Evolutionary conservation across 2,113 vertebrate species (phyloP).

Genomic region (Okapia johnstoni): DNA sequence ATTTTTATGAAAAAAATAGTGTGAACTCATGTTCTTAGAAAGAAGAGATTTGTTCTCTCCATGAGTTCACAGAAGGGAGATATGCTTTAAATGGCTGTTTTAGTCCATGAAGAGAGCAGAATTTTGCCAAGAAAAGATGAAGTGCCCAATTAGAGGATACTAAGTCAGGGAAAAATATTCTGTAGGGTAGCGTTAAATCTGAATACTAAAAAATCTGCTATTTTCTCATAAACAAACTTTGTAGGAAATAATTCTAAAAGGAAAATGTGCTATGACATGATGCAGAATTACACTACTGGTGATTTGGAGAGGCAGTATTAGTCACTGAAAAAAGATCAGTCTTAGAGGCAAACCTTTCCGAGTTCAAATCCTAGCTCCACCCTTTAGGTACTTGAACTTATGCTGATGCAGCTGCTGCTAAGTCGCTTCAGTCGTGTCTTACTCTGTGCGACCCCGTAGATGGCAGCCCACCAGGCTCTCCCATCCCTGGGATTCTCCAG

Average conservation of each 20-base stretch:
- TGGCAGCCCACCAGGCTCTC: too few species aligned
- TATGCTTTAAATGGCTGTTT: not conserved
- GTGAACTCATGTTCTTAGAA: not conserved
- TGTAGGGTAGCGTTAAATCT: not conserved
- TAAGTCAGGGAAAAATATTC: not conserved
- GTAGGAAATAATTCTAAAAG: not conserved
- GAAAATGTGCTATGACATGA: not conserved
- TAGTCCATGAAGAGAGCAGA: not conserved
- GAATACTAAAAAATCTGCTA: not conserved
- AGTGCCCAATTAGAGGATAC: not conserved
- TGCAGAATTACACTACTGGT: not conserved
- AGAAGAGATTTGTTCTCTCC: not conserved
- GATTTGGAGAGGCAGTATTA: not conserved
- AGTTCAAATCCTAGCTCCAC: not conserved
- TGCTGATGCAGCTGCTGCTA: too few species aligned
- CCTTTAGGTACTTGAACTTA: not conserved
- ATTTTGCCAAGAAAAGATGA: not conserved
- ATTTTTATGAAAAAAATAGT: not conserved
- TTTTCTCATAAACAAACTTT: not conserved
- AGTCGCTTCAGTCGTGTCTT: too few species aligned
- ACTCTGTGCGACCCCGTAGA: too few species aligned
- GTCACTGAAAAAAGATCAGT: not conserved
- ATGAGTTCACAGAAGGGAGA: not conserved
- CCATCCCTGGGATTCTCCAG: too few species aligned
- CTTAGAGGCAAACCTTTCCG: not conserved